Percentiles rank a stretch among this genome's conserved stretches.
Evolutionary conservation across 2,797 vertebrate species (phyloP).

Genomic region (Fistularia tabacaria): DNA sequence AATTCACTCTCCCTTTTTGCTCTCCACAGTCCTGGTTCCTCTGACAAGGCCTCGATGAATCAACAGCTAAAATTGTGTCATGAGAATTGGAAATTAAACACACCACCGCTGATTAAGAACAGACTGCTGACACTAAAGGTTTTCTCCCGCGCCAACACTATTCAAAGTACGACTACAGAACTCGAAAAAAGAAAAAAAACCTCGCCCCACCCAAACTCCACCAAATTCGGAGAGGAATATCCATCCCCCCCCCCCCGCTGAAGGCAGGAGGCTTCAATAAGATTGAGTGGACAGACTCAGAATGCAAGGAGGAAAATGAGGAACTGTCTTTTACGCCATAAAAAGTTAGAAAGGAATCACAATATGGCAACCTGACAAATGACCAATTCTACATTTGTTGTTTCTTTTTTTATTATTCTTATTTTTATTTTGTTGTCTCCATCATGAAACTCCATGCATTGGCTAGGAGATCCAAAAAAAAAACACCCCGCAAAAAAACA

Average conservation of each 20-base stretch:
- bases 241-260: conserved; percentile 24
- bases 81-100: conserved; percentile 67
- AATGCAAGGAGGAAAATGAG: conserved; percentile 58
- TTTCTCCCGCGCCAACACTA: conserved; percentile 65
- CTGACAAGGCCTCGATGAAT: conserved; percentile 84
- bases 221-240: conserved; percentile 50
- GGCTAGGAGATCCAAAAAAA: conserved; percentile 65
- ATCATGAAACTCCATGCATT: conserved; percentile 74
- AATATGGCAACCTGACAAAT: conserved; percentile 64
- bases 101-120: conserved; percentile 56
- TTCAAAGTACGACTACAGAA: conserved; percentile 64
- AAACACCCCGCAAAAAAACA: conserved; percentile 26
- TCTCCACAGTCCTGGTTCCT: conserved; percentile 91
- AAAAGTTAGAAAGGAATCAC: conserved; percentile 62
- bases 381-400: conserved; percentile 65
- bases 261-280: conserved; percentile 53
- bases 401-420: conserved; percentile 44
- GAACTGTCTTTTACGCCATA: conserved; percentile 54
- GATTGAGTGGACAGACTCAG: conserved; percentile 62
- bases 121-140: conserved; percentile 71
- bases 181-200: conserved; percentile 6
- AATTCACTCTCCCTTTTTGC: conserved; percentile 26
- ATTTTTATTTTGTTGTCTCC: conserved; percentile 60
- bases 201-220: conserved; percentile 39
- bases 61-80: conserved; percentile 73